These are phyloP conservation scores for Trachelipus rathkii DNA, from an alignment of 1,140 invertebrate genomes.

Conservation along the genomic window DNA sequence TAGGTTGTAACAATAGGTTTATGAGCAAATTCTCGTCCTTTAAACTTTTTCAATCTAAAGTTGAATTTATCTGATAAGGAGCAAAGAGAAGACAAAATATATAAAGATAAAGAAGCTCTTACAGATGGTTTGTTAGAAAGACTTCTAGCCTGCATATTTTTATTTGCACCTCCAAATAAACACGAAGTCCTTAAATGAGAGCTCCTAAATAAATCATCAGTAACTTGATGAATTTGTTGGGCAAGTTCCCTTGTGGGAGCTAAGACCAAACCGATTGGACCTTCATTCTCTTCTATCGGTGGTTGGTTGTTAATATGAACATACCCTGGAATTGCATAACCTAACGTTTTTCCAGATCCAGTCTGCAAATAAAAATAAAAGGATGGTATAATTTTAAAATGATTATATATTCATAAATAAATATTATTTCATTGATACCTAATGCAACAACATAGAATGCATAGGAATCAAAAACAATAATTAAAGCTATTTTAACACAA, in stretches of 20 bases:
- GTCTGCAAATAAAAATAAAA: conserved; percentile 24
- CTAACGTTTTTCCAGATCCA: conserved; percentile 41
- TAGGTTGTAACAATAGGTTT: too few relatives aligned
- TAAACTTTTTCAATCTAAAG: too few relatives aligned
- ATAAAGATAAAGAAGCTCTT: neutral
- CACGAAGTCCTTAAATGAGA: neutral
- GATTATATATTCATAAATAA: too few relatives aligned
- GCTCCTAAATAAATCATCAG: neutral
- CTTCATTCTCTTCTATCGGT: conserved; percentile 71
- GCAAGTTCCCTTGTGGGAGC: conserved; percentile 91
- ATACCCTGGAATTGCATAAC: conserved; percentile 63
- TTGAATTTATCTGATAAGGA: too few relatives aligned
- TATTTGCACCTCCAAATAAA: neutral
- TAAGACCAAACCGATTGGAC: conserved; percentile 81
- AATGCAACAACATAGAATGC: too few relatives aligned
- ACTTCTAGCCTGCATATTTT: neutral
- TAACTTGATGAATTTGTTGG: conserved; percentile 90
- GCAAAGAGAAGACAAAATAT: too few relatives aligned
- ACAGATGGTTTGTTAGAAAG: neutral
- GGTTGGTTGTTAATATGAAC: conserved; percentile 88
- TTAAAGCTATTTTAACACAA: too few relatives aligned
- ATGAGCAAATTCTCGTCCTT: too few relatives aligned
- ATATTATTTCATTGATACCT: too few relatives aligned
- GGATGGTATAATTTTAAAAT: too few relatives aligned
- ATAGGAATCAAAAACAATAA: too few relatives aligned